These are phyloP conservation scores for Bedellia somnulentella DNA, from an alignment of 2,888 invertebrate species.

Conservation along the genomic window DNA sequence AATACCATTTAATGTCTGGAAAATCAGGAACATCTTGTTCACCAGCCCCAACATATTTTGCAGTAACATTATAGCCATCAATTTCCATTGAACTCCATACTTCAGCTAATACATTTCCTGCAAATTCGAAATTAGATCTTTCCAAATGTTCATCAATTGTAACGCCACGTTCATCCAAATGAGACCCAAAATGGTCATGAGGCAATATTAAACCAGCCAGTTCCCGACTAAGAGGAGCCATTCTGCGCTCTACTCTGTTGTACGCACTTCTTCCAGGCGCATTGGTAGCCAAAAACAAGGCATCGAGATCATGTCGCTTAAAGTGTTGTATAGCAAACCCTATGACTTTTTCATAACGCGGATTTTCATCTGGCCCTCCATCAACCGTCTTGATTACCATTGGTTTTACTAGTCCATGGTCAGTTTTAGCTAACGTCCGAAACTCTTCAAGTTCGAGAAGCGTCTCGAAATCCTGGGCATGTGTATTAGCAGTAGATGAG, in stretches of 20 bases:
- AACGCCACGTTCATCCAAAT: no score
- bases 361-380: conserved; percentile 10
- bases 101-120: no score
- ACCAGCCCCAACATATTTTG: no score
- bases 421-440: conserved; percentile 3
- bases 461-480: conserved; percentile 5
- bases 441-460: conserved; percentile 5
- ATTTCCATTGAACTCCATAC: no score
- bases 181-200: no score
- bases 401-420: conserved; percentile 4
- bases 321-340: conserved; percentile 10
- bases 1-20: no score
- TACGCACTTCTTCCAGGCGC: conserved; percentile 20
- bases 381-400: conserved; percentile 7
- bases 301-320: conserved; percentile 11
- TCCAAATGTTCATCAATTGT: no score
- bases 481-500: conserved; percentile 4
- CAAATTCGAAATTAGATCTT: no score
- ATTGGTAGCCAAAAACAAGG: conserved; percentile 18
- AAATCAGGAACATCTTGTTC: no score
- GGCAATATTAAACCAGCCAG: conserved; percentile 8
- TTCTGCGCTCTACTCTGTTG: conserved; percentile 11
- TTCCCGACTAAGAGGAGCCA: conserved; percentile 12
- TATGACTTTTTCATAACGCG: conserved; percentile 10
- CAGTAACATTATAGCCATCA: no score